Percentiles rank a stretch among this genome's conserved stretches.
Conservation (phyloP, 2,797 vertebrate genomes). For the Hemibagrus guttatus region DNA sequence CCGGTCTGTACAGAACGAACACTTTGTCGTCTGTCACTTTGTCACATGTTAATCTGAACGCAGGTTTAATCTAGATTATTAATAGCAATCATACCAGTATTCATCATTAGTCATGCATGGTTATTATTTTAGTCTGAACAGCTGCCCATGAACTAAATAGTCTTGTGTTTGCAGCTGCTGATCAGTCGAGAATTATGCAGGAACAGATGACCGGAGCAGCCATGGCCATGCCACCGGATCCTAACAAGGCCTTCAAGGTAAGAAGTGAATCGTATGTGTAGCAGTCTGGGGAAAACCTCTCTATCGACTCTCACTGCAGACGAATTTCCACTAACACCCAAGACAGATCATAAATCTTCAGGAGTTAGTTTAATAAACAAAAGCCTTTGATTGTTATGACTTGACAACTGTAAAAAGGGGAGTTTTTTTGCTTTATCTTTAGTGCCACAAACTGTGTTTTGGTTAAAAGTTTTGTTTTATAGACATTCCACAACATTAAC, state of each 20-base stretch:
- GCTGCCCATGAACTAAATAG: not conserved
- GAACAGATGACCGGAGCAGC: constrained; percentile 83
- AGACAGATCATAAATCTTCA: not conserved
- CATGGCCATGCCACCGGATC: constrained; percentile 82
- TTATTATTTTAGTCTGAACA: not conserved
- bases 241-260: constrained; percentile 85
- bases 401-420: not conserved
- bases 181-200: constrained; percentile 82
- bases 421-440: not conserved
- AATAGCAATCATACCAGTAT: not conserved
- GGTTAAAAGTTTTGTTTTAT: not conserved
- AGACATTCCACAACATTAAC: not conserved
- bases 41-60: not conserved
- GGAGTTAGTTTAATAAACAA: not conserved
- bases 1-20: not conserved
- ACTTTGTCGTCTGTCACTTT: not conserved
- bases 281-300: not conserved
- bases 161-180: constrained; percentile 70
- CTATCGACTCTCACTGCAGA: not conserved
- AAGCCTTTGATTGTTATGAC: not conserved
- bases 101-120: too few relatives aligned
- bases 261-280: not conserved
- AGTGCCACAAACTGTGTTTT: not conserved
- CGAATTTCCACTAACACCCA: not conserved
- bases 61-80: not conserved